Evolutionary conservation across 2,113 vertebrate genomes (phyloP), one percentile per base, ranked within the genome.

Genomic region (Poeciliopsis prolifica): DNA sequence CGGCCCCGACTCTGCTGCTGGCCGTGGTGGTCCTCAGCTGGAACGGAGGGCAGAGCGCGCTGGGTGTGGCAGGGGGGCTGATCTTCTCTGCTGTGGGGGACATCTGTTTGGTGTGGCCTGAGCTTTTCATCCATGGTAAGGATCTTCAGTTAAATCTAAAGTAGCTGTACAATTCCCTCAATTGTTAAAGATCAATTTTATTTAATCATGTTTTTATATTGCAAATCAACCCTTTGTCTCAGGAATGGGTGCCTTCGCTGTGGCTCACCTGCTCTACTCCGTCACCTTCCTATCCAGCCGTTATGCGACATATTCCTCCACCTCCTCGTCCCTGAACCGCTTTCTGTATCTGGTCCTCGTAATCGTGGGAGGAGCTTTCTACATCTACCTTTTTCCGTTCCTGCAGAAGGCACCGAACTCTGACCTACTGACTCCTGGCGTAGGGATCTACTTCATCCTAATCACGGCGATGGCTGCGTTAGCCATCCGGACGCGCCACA

Each of bases 221-320:
- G 17, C 17, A 65, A 64, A 17, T n/a, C 33, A 37, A 65, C 3
- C 10, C 15, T 86, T 26, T 78, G 28, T 82, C 70, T 28, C 83
- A 97, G 97, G 97, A n/a, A 90, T 96, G 94, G 91, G 70, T 1
- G 94, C 92, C 37, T 97, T 97, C 26, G 91, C 92, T 2, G 5
- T 77, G 40, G 95, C 95, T 40, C 96, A 96, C 65, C 61, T 96
- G 15, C 74, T 94, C 24, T 96, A 96, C 89, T 79, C 92, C 0
- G 0, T 89, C 33, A 87, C 94, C 70, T 95, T 96, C 5, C 80
- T 95, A 67, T 94, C 96, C 61, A 61, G 92, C 19, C 85, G 72
- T 0, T 91, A 94, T 17, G 68, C 58, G 7, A 68, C 80, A 0
- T 5, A 74, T 3, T 74, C 89, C 0, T 91, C 92, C 28, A 88